Conservation (phyloP, 2,888 invertebrate genomes). For the Carabus problematicus region DNA sequence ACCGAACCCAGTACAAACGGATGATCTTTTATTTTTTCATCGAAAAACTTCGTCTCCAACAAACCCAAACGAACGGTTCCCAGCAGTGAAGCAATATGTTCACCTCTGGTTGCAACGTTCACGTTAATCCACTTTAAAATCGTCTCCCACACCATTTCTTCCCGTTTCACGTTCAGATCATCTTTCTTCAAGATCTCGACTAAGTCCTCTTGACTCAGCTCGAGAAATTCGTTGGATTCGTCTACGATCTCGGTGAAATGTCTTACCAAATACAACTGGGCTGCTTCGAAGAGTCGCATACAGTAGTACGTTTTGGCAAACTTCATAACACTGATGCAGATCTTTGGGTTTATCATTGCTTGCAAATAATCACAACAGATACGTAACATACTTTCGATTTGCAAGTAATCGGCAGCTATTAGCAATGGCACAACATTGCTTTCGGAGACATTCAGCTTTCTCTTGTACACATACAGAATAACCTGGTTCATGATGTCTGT, state of each 20-base stretch:
- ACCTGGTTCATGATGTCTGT: slow-evolving; percentile 79
- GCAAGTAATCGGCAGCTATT: slow-evolving; percentile 87
- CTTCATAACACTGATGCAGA: slow-evolving; percentile 83
- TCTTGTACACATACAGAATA: slow-evolving; percentile 85
- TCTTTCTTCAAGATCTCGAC: slow-evolving; percentile 80
- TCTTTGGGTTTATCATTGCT: slow-evolving; percentile 72
- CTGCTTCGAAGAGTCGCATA: slow-evolving; percentile 71
- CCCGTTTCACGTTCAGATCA: slow-evolving; percentile 85
- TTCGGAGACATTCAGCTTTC: slow-evolving; percentile 76
- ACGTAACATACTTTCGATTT: slow-evolving; percentile 80
- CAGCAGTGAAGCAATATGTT: slow-evolving; percentile 79
- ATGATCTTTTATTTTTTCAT: slow-evolving; percentile 89
- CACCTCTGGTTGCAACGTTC: slow-evolving; percentile 74
- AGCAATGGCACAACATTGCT: slow-evolving; percentile 83
- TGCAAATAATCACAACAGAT: slow-evolving; percentile 83
- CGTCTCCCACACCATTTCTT: slow-evolving; percentile 87
- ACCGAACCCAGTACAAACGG: slow-evolving; percentile 84
- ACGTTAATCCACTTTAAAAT: slow-evolving; percentile 87
- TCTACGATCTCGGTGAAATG: slow-evolving; percentile 77
- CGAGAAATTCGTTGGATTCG: slow-evolving; percentile 73
- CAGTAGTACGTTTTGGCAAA: slow-evolving; percentile 86
- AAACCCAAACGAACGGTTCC: slow-evolving; percentile 82
- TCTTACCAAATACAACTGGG: slow-evolving; percentile 69
- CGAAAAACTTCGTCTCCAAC: slow-evolving; percentile 87
- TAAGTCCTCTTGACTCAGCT: slow-evolving; percentile 75